Conservation (phyloP, 2,888 invertebrate species). For the Ditylenchus weischeri region DNA sequence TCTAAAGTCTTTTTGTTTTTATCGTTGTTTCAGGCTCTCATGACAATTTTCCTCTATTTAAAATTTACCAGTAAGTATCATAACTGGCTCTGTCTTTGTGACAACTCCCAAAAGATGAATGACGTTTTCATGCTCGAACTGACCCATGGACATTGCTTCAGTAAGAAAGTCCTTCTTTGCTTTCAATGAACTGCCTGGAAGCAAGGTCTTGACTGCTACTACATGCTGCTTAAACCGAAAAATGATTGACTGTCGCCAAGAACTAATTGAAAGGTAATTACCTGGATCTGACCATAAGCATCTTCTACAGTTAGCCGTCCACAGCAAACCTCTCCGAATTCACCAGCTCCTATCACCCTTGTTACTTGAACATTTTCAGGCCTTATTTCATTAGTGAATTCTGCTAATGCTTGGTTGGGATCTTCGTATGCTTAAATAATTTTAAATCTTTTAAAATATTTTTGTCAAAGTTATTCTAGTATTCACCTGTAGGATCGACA, state of each 20-base stretch:
- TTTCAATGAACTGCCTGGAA: conserved; percentile 82
- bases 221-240: conserved; percentile 31
- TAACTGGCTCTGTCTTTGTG: conserved; percentile 42
- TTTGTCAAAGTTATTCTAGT: too few relatives aligned
- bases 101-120: conserved; percentile 75
- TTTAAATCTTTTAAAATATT: too few relatives aligned
- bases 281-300: conserved; percentile 33
- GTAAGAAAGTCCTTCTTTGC: conserved; percentile 95
- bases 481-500: conserved; percentile 81
- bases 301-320: conserved; percentile 70
- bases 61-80: conserved; percentile 68
- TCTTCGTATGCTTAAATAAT: conserved; percentile 81
- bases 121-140: conserved; percentile 98
- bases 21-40: too few relatives aligned
- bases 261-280: background rate
- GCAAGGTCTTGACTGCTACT: conserved; percentile 64
- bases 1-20: conserved; percentile 63
- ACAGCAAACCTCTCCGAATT: conserved; percentile 97
- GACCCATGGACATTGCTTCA: conserved; percentile 99
- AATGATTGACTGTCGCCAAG: background rate
- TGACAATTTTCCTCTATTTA: too few relatives aligned
- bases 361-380: conserved; percentile 95
- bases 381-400: conserved; percentile 96
- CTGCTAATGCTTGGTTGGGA: conserved; percentile 93
- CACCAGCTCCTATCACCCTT: conserved; percentile 96